Evolutionary conservation across 2,797 vertebrate species (phyloP).

Genomic region (Pseudomugil gertrudae): DNA sequence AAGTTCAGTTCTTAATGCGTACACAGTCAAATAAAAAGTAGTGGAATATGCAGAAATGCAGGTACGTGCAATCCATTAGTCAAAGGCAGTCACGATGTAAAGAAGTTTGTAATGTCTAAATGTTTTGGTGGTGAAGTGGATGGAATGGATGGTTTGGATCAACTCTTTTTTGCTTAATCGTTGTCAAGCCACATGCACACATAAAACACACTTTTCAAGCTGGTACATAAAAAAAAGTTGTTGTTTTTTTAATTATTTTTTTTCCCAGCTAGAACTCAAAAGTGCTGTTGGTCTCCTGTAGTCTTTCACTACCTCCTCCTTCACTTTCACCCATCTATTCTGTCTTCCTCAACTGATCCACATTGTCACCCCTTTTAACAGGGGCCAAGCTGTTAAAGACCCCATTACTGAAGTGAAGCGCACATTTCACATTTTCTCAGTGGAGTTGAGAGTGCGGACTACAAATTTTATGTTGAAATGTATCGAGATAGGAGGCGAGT

Average conservation of each 20-base stretch:
- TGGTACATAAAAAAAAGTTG: conserved; percentile 53
- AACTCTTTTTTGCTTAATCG: conserved; percentile 40
- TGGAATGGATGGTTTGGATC: conserved; percentile 34
- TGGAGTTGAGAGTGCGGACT: conserved; percentile 69
- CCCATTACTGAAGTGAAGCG: conserved; percentile 78
- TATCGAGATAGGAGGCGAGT: conserved; percentile 70
- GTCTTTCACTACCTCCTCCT: conserved; percentile 24
- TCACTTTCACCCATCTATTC: conserved; percentile 60
- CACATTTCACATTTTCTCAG: conserved; percentile 72
- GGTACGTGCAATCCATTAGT: no score
- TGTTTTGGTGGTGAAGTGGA: conserved; percentile 11
- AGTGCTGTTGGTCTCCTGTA: conserved; percentile 70
- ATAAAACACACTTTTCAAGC: conserved; percentile 72
- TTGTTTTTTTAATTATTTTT: conserved; percentile 53
- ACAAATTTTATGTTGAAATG: conserved; percentile 77
- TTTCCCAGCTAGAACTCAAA: conserved; percentile 70
- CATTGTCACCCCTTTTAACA: conserved; percentile 82
- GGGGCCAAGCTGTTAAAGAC: conserved; percentile 83
- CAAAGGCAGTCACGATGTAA: no score
- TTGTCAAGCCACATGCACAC: conserved; percentile 57
- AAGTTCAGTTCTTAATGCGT: no score
- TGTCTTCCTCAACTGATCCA: conserved; percentile 74
- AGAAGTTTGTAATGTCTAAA: no score
- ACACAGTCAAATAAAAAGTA: no score
- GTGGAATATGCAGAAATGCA: no score